Base-by-base conservation (phyloP, 2,888 invertebrate genomes). In the Branchellion lobata region DNA sequence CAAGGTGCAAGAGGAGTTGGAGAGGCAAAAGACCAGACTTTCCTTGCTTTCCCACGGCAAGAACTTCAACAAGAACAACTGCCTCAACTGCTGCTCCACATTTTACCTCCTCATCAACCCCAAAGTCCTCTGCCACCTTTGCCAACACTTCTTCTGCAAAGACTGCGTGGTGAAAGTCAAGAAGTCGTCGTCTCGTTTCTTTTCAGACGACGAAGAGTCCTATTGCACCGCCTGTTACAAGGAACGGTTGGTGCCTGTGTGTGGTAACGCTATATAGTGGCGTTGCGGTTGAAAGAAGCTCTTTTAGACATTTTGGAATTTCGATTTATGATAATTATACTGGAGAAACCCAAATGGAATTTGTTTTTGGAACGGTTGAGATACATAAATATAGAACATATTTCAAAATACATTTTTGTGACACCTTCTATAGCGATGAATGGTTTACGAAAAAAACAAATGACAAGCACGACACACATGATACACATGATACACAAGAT, bases 21-120 rank as follows among this genome's bases (percentile, higher is more conserved):
- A 57, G 5, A 57, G 21, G 3, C 61, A 57, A 8, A 57, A 57
- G 21, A 57, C 8, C 14, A 8, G 24, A 24, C 24, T 57, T 24
- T 57, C 61, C 14, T n/a, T 57, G 11, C 61, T 57, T n/a, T 57
- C 61, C 14, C 21, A 57, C 8, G n/a, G 61, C 61, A 57, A 57
- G 3, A 57, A 57, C 61, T 57, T 57, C 61, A 57, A 57, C 61
- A 57, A 57, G 21, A 57, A 57, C 61, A 57, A 57, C 24, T 57
- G 61, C 61, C 61, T 57, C 61, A 57, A 57, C 61, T 57, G 61
- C n/a, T 57, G 61, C n/a, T 24, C n/a, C 3, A n/a, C 61, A 3
- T 57, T 57, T 57, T n/a, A 18, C 21, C 3, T 57, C 61, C n/a
- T 57, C 61, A 18, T 57, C 61, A 57, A 57, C 61, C 14, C 61